Conservation (phyloP, 2,888 invertebrate genomes). For the Norana najaformis region DNA sequence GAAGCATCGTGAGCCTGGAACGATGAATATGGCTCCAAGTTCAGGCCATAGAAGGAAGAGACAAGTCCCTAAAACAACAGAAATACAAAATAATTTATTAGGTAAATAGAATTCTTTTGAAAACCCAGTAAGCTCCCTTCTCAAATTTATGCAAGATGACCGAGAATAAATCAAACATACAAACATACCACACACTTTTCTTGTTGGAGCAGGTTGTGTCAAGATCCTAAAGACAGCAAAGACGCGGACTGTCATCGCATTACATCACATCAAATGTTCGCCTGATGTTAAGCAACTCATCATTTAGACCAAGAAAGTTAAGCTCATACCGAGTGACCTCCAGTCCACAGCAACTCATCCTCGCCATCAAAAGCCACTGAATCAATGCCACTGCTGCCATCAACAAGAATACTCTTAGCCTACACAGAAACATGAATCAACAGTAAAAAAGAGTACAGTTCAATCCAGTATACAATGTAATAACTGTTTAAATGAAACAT, state of each 20-base stretch:
- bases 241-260: background rate
- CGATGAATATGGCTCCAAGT: conserved; percentile 90
- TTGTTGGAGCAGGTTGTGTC: background rate
- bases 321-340: conserved; percentile 79
- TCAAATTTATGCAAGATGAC: background rate
- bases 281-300: background rate
- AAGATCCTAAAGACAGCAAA: background rate
- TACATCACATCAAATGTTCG: background rate
- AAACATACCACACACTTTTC: too few species aligned
- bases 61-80: conserved; percentile 77
- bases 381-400: conserved; percentile 84
- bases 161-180: too few species aligned
- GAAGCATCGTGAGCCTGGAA: conserved; percentile 82
- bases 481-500: background rate
- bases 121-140: too few species aligned
- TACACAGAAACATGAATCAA: conserved; percentile 1
- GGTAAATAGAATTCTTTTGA: background rate
- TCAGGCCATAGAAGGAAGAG: conserved; percentile 87
- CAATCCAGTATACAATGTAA: too few species aligned
- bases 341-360: conserved; percentile 94
- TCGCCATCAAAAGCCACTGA: conserved; percentile 82
- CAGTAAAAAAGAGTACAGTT: background rate
- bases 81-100: too few species aligned
- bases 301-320: background rate
- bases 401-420: conserved; percentile 55